phyloP scores from a whole-genome alignment of 2,888 invertebrate species.

The Parochlus steinenii region DNA sequence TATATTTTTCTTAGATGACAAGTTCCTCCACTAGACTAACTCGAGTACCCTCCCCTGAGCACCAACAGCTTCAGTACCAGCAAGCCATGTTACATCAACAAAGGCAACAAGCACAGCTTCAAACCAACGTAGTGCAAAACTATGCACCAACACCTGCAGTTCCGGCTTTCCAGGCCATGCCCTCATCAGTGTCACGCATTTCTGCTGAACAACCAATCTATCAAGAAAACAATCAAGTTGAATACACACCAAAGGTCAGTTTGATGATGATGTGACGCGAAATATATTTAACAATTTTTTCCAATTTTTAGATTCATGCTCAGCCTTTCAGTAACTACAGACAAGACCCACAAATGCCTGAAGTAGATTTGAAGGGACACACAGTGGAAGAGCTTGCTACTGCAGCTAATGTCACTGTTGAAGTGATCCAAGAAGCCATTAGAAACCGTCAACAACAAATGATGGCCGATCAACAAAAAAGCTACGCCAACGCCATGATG shows the following conservation, averaged over 20 bases:
- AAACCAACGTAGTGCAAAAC: no score
- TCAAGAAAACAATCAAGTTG: conserved; percentile 25
- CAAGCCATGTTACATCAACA: no score
- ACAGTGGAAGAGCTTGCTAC: conserved; percentile 39
- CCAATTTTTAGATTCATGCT: background rate
- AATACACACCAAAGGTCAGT: conserved; percentile 19
- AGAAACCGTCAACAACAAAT: conserved; percentile 52
- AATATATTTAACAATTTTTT: background rate
- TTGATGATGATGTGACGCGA: conserved; percentile 4
- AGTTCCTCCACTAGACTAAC: no score
- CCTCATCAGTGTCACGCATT: conserved; percentile 38
- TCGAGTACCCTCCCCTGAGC: no score
- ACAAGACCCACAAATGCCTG: conserved; percentile 12
- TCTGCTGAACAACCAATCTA: conserved; percentile 33
- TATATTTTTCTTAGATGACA: no score
- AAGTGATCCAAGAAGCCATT: conserved; percentile 60
- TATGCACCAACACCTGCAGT: conserved; percentile 25
- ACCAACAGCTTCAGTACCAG: no score
- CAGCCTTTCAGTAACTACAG: background rate
- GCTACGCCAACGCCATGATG: background rate
- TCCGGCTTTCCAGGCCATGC: conserved; percentile 36
- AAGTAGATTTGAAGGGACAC: conserved; percentile 27
- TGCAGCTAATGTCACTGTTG: conserved; percentile 62
- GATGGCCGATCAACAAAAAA: conserved; percentile 34
- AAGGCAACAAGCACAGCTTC: no score